These are phyloP conservation scores for Phalacrocorax brasilianus DNA, from an alignment of 2,113 vertebrate genomes.

Conservation along the genomic window DNA sequence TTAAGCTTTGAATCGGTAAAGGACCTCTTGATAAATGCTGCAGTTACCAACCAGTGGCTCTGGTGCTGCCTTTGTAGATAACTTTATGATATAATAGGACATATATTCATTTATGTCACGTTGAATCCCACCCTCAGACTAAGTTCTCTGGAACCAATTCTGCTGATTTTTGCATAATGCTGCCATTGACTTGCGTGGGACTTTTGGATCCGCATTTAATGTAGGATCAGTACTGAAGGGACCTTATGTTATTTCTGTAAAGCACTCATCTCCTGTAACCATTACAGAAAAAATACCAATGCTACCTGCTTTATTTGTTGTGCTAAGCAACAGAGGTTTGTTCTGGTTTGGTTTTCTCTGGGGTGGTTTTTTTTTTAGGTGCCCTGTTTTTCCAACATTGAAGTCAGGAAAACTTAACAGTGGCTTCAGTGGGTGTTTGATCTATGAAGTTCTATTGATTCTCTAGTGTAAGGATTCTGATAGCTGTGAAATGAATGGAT, in stretches of 20 bases:
- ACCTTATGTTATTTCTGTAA: not conserved
- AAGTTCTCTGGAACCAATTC: not conserved
- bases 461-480: not conserved
- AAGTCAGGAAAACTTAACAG: not conserved
- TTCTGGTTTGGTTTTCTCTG: not conserved
- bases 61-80: not conserved
- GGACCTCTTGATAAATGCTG: not conserved
- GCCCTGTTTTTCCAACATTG: not conserved
- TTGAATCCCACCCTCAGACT: not conserved
- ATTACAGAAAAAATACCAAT: not conserved
- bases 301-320: not conserved
- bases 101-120: fast-evolving
- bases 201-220: not conserved
- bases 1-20: not conserved
- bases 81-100: not conserved
- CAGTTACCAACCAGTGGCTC: not conserved
- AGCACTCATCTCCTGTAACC: not conserved
- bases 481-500: not conserved
- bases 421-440: fast-evolving
- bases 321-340: not conserved
- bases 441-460: not conserved
- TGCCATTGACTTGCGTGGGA: fast-evolving
- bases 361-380: not conserved
- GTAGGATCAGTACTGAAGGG: not conserved
- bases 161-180: not conserved